Evolutionary conservation across 2,113 vertebrate species (phyloP).

Genomic region (Cheilinus undulatus): DNA sequence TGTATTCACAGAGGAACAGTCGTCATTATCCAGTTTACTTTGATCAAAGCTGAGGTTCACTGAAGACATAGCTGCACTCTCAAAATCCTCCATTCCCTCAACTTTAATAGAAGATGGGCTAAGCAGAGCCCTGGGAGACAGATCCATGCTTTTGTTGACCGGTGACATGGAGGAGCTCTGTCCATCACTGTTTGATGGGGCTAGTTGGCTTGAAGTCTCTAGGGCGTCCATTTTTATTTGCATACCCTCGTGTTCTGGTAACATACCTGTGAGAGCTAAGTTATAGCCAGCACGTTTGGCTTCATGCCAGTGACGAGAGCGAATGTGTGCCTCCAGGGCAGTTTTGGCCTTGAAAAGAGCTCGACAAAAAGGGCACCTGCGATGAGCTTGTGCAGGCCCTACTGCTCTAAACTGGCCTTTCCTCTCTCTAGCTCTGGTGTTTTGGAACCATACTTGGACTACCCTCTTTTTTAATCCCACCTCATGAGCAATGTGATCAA

Average conservation of each 20-base stretch:
- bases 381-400: constrained; percentile 95
- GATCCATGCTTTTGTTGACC: constrained; percentile 92
- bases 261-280: constrained; percentile 91
- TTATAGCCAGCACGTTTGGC: constrained; percentile 98
- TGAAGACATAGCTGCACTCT: constrained; percentile 94
- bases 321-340: constrained; percentile 96
- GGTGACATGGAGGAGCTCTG: constrained; percentile 95
- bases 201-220: constrained; percentile 88
- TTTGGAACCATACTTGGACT: constrained; percentile 99
- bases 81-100: constrained; percentile 97
- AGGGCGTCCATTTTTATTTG: constrained; percentile 94
- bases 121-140: constrained; percentile 93
- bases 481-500: constrained; percentile 98
- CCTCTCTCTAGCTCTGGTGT: constrained; percentile 95
- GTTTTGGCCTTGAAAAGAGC: constrained; percentile 99
- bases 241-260: constrained; percentile 92
- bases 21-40: constrained; percentile 96
- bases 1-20: constrained; percentile 98
- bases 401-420: constrained; percentile 98
- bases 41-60: constrained; percentile 96
- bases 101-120: constrained; percentile 98
- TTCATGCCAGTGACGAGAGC: constrained; percentile 98
- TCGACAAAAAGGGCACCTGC: constrained; percentile 96
- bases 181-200: constrained; percentile 87
- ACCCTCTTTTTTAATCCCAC: constrained; percentile 98